Evolutionary conservation across 2,888 invertebrate genomes (phyloP), one percentile per base, ranked within the genome.

Genomic region (Gortyna flavago): DNA sequence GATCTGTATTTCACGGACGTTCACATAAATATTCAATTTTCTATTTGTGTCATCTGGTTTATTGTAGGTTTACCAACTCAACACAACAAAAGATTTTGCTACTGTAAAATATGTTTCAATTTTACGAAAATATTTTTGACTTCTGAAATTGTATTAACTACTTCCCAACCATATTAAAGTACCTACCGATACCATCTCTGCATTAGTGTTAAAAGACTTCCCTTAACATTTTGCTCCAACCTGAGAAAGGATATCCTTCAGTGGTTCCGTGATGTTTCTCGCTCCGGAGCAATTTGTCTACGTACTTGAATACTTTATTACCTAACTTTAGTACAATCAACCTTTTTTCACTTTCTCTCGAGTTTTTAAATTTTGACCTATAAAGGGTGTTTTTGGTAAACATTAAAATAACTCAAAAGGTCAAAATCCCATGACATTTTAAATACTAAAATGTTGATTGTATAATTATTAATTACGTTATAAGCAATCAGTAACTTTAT

Each of bases 291-390:
- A 75, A 81, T 89, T 89, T 82, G 73, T 90, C 85, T 86, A 80
- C 85, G 79, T 79, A 80, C 84, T 88, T 85, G 88, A 89, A 89
- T 90, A 88, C 88, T 88, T 91, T 91, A 91, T 90, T 89, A 87
- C 89, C 86, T 84, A 89, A 88, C 84, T 88, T 88, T 80, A 73
- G 73, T 79, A 85, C 79, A 75, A 79, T 80, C 81, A 85, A 87
- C 87, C 85, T 89, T 88, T 89, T 83, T 85, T 81, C 75, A 81
- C 77, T 77, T 69, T 84, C 72, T 76, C 72, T 71, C 41, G 64
- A 32, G 75, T 88, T 82, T 65, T 76, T 64, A 81, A 9, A 81
- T 75, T 3, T 48, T 68, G 64, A 65, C 57, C 57, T 81, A 81
- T 75, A 65, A 59, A 65, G 32, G 38, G 16, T n/a, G 18, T 57